phyloP scores from a whole-genome alignment of 2,113 vertebrate species.

The Labeo rohita region DNA sequence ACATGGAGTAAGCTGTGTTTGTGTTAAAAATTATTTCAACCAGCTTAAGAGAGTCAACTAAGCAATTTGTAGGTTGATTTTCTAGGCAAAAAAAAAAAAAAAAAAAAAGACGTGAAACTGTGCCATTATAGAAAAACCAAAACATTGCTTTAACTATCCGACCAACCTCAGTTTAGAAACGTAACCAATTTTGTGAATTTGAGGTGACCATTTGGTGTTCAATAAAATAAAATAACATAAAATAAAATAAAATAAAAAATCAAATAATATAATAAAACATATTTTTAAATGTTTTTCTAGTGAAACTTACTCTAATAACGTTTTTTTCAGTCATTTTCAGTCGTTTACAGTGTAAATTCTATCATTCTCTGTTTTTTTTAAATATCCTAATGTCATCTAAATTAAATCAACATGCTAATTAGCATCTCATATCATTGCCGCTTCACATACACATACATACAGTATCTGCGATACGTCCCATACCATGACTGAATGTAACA shows the following conservation, averaged over 20 bases:
- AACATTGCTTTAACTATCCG: neutral
- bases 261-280: too few relatives aligned
- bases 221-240: too few relatives aligned
- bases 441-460: neutral
- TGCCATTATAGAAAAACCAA: neutral
- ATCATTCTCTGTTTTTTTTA: neutral
- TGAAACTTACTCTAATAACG: neutral
- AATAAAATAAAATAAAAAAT: too few relatives aligned
- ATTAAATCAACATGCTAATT: conserved; percentile 16
- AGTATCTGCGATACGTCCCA: conserved; percentile 46
- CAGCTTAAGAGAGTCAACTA: neutral
- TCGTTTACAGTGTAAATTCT: neutral
- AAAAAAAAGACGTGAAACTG: neutral
- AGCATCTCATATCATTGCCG: neutral
- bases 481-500: conserved; percentile 53
- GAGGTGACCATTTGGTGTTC: too few relatives aligned
- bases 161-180: neutral
- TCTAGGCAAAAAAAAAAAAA: neutral
- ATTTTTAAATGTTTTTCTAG: too few relatives aligned
- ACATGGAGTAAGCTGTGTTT: neutral
- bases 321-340: neutral
- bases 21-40: too few relatives aligned
- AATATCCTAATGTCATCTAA: neutral
- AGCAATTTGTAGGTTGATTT: neutral
- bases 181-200: neutral